Evolutionary conservation across 2,113 vertebrate genomes (phyloP).

Genomic region (Buteo buteo): DNA sequence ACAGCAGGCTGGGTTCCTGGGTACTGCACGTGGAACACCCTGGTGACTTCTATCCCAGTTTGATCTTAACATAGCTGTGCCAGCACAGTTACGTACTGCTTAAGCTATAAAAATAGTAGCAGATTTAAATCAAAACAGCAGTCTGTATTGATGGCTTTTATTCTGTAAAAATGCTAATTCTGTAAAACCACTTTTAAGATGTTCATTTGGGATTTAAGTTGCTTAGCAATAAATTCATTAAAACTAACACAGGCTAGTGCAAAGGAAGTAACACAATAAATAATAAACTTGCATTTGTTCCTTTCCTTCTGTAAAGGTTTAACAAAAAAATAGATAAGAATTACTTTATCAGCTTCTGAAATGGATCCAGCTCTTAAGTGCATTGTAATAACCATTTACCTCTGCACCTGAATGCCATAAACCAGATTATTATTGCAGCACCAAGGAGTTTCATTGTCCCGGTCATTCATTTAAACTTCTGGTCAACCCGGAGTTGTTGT

Average conservation of each 20-base stretch:
- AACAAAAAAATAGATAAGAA: neutral
- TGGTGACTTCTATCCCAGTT: neutral
- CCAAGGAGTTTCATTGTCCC: slow-evolving; percentile 12
- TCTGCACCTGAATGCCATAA: slow-evolving; percentile 43
- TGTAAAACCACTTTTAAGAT: neutral
- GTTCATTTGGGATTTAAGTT: neutral
- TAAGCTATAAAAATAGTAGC: neutral
- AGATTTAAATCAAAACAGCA: neutral
- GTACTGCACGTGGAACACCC: neutral
- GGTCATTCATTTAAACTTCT: neutral
- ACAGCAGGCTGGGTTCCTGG: neutral
- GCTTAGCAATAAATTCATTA: neutral
- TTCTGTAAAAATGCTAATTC: neutral
- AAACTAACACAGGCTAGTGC: neutral
- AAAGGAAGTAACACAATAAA: neutral
- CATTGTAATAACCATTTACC: slow-evolving; percentile 37
- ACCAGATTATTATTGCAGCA: slow-evolving; percentile 11
- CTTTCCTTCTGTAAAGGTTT: slow-evolving; percentile 20
- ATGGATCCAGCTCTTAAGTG: slow-evolving; percentile 42
- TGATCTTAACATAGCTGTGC: neutral
- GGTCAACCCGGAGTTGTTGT: neutral
- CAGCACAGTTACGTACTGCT: neutral
- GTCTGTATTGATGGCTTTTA: neutral
- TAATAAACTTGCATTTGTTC: neutral
- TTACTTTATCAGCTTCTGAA: slow-evolving; percentile 24